Evolutionary conservation across 2,797 vertebrate genomes (phyloP), one percentile per base, ranked within the genome.

Genomic region (Sylvia borin): DNA sequence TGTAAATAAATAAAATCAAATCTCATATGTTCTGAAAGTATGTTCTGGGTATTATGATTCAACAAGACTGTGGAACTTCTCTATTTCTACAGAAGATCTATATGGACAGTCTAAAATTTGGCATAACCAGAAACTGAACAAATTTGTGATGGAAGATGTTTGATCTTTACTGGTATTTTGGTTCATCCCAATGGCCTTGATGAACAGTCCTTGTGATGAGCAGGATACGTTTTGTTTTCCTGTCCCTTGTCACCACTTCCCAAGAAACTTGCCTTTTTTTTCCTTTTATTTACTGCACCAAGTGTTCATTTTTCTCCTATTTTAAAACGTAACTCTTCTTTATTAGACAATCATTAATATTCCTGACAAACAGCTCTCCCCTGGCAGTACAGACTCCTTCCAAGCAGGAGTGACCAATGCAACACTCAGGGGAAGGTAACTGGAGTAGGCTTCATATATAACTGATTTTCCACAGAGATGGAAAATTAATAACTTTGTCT

Each of bases 161-260:
- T 81, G 53, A 67, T 42, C 14, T 74, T 55, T 61, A 32, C 27
- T n/a, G 45, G 6, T 40, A 8, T 76, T 45, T 53, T 48, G 29
- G 9, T 57, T 92, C 40, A 54, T 26, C n/a, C 16, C 1, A 2
- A 50, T 29, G 22, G 53, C n/a, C 13, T 26, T 48, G 74, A 40
- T 32, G 61, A 79, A 34, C 0, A 3, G 13, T 40, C 40, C 0
- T 0, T 55, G n/a, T 43, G 54, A 42, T 36, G 27, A 74, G 21
- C 9, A 14, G 2, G 29, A 16, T 47, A 32, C 9, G 3, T 85
- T 57, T 67, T 2, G 7, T 70, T 87, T 92, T 87, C 58, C 61
- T 77, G 53, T 58, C 34, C 40, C 18, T 42, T 61, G 9, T 48
- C 32, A n/a, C 32, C 22, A 7, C 11, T 76, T 90, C 9, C 22